phyloP scores from a whole-genome alignment of 2,888 invertebrate genomes.

The Drosophila ezoana region DNA sequence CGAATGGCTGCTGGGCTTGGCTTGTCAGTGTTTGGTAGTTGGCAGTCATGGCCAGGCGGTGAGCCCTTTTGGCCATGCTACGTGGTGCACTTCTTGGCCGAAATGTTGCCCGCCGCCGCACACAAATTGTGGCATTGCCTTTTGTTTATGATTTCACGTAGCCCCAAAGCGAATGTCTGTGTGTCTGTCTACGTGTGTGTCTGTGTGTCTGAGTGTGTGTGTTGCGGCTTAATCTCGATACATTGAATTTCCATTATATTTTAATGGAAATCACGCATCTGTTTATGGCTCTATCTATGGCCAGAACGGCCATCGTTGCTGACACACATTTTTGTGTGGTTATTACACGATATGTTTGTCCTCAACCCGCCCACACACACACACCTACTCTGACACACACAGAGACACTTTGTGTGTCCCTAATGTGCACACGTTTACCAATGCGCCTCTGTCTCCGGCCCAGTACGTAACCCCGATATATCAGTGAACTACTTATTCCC shows the following conservation, averaged over 20 bases:
- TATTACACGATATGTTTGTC: conserved; percentile 50
- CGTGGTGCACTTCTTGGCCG: conserved; percentile 56
- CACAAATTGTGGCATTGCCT: conserved; percentile 60
- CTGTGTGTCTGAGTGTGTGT: conserved; percentile 15
- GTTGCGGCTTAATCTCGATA: conserved; percentile 62
- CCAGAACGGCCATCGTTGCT: conserved; percentile 27
- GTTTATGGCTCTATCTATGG: conserved; percentile 65
- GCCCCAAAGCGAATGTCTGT: conserved; percentile 31
- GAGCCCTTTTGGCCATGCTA: conserved; percentile 47
- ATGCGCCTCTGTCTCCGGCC: not conserved
- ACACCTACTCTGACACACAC: not conserved
- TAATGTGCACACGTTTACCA: conserved; percentile 59
- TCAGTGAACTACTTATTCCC: conserved; percentile 54
- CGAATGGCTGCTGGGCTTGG: not conserved
- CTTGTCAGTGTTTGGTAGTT: conserved; percentile 28
- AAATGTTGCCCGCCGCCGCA: conserved; percentile 15
- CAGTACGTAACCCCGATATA: conserved; percentile 16
- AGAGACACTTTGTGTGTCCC: conserved; percentile 40
- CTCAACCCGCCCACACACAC: conserved; percentile 18
- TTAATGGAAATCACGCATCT: conserved; percentile 72
- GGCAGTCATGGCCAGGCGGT: conserved; percentile 39
- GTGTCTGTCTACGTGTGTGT: conserved; percentile 2
- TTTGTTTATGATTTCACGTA: conserved; percentile 70
- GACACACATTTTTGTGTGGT: conserved; percentile 57
- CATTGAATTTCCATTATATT: conserved; percentile 73